phyloP scores from a whole-genome alignment of 2,113 vertebrate species.

The Galemys pyrenaicus region DNA sequence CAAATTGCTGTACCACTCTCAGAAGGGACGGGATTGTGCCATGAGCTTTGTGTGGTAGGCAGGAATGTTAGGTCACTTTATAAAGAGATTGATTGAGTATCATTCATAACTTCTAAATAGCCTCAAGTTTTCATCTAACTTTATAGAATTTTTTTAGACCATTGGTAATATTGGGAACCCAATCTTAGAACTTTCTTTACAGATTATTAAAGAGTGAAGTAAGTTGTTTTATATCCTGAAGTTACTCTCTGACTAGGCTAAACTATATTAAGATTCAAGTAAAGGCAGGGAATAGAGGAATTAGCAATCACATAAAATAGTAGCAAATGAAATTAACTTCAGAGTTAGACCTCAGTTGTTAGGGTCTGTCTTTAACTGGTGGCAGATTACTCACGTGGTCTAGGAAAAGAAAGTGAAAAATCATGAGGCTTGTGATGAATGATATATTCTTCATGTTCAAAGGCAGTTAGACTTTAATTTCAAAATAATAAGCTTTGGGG shows the following conservation, averaged over 20 bases:
- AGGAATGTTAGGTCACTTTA: neutral
- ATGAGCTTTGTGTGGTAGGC: neutral
- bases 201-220: neutral
- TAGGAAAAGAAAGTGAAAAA: neutral
- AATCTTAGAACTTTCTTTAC: neutral
- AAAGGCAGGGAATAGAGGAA: neutral
- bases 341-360: neutral
- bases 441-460: neutral
- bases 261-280: neutral
- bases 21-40: neutral
- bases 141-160: neutral
- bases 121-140: neutral
- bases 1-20: neutral
- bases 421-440: neutral
- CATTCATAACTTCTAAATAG: neutral
- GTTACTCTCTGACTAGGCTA: neutral
- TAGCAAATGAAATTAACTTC: neutral
- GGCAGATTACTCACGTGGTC: neutral
- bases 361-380: neutral
- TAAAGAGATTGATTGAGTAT: neutral
- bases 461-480: slow-evolving; percentile 25
- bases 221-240: slow-evolving; percentile 2
- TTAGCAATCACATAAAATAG: neutral
- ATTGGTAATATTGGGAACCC: neutral
- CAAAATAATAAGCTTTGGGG: neutral